These are phyloP conservation scores for Alethe diademata DNA, from an alignment of 2,113 vertebrate genomes.

Conservation along the genomic window DNA sequence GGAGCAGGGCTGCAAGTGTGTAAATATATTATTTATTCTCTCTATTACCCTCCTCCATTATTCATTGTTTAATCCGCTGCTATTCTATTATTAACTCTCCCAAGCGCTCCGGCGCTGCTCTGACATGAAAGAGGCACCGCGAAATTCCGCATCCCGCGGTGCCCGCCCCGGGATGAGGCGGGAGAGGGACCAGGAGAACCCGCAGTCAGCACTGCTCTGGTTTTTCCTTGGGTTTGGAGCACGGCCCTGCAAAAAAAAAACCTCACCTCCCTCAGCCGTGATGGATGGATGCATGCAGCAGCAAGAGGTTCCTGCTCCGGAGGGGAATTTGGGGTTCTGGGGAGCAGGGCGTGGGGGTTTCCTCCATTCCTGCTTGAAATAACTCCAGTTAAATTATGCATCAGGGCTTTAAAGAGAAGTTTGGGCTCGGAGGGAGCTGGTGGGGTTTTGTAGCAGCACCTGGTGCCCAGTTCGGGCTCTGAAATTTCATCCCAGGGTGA, in stretches of 20 bases:
- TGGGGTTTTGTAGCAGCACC: neutral
- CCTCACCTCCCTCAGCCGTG: fast-evolving
- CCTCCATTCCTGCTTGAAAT: neutral
- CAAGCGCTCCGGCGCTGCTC: neutral
- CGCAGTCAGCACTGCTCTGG: fast-evolving
- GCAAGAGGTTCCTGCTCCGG: neutral
- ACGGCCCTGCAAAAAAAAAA: neutral
- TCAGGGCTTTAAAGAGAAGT: slow-evolving; percentile 25
- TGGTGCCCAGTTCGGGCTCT: slow-evolving; percentile 24
- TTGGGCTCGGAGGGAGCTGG: neutral
- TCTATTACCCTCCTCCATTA: slow-evolving; percentile 52
- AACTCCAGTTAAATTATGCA: slow-evolving; percentile 52
- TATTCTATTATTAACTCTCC: slow-evolving; percentile 55
- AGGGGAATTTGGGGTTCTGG: neutral
- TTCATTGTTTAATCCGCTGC: slow-evolving; percentile 37
- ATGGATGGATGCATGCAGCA: neutral
- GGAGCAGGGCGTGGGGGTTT: neutral
- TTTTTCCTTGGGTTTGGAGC: neutral
- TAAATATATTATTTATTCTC: slow-evolving; percentile 47
- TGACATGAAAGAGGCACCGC: neutral
- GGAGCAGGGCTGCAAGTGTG: neutral
- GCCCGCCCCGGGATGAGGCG: fast-evolving
- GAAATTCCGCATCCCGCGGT: neutral
- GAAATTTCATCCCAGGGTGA: neutral
- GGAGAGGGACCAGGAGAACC: fast-evolving